Evolutionary conservation across 2,888 invertebrate genomes (phyloP).

Genomic region (Anodontia alba): DNA sequence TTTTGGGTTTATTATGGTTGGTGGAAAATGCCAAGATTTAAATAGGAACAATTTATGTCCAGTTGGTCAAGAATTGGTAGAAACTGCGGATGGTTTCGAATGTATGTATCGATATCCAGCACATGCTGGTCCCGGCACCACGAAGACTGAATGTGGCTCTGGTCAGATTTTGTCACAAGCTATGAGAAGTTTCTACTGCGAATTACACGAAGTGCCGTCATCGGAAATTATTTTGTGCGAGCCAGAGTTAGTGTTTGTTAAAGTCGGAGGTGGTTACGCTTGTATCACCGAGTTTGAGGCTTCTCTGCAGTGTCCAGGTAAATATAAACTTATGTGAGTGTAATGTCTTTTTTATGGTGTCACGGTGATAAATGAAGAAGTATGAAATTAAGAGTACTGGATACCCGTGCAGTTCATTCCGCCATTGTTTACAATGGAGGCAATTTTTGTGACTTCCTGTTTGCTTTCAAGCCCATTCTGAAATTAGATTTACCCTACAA

Average conservation of each 20-base stretch:
- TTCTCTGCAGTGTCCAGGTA: constrained; percentile 42
- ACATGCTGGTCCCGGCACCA: not conserved
- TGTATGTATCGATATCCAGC: constrained; percentile 26
- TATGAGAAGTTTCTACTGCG: constrained; percentile 48
- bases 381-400: no score
- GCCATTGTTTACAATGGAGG: no score
- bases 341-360: no score
- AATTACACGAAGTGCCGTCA: constrained; percentile 16
- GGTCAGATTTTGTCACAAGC: constrained; percentile 46
- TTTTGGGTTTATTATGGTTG: not conserved
- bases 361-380: no score
- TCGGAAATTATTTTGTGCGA: constrained; percentile 34
- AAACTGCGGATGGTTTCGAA: constrained; percentile 28
- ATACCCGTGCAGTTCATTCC: no score
- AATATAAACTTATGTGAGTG: constrained; percentile 15
- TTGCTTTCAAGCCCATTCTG: no score
- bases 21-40: not conserved
- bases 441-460: no score
- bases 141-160: constrained; percentile 25
- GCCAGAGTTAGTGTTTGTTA: constrained; percentile 29
- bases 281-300: constrained; percentile 48
- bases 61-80: constrained; percentile 37
- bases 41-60: constrained; percentile 39
- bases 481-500: no score
- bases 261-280: constrained; percentile 32